Conservation (phyloP, 1,140 invertebrate genomes). For the Leptinotarsa defecta region DNA sequence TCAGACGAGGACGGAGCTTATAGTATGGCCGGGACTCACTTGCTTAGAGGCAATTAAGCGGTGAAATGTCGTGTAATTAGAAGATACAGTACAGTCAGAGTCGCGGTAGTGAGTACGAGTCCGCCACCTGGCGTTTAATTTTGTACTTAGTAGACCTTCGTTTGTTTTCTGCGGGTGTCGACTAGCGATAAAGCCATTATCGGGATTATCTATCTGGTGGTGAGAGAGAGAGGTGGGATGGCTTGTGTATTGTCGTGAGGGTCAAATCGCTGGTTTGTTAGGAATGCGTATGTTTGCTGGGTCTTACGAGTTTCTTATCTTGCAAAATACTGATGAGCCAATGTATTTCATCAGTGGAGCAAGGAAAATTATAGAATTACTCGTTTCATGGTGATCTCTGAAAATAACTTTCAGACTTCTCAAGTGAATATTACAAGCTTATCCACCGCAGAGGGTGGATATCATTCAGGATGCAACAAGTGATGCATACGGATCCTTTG, state of each 20-base stretch:
- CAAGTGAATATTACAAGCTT: too few species aligned
- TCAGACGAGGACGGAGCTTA: not conserved
- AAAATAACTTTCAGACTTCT: too few species aligned
- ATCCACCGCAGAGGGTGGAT: constrained; percentile 25
- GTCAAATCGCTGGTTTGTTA: too few species aligned
- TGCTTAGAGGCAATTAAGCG: constrained; percentile 15
- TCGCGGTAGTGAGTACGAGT: not conserved
- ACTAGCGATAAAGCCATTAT: constrained; percentile 1
- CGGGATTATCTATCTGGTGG: not conserved
- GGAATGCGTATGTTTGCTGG: too few species aligned
- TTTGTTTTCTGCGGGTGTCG: not conserved
- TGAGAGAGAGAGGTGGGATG: too few species aligned
- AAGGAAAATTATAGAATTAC: too few species aligned
- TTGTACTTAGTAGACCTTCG: constrained; percentile 7
- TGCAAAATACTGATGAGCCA: too few species aligned
- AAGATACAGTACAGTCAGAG: constrained; percentile 12
- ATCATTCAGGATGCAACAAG: constrained; percentile 34
- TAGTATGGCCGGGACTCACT: not conserved
- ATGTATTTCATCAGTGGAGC: too few species aligned
- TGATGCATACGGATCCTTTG: constrained; percentile 34
- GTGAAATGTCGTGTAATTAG: constrained; percentile 13
- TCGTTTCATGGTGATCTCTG: too few species aligned
- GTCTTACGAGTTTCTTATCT: too few species aligned
- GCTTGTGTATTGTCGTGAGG: too few species aligned
- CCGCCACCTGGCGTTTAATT: constrained; percentile 19